Evolutionary conservation across 2,113 vertebrate species (phyloP).

Genomic region (Anthoscopus minutus): DNA sequence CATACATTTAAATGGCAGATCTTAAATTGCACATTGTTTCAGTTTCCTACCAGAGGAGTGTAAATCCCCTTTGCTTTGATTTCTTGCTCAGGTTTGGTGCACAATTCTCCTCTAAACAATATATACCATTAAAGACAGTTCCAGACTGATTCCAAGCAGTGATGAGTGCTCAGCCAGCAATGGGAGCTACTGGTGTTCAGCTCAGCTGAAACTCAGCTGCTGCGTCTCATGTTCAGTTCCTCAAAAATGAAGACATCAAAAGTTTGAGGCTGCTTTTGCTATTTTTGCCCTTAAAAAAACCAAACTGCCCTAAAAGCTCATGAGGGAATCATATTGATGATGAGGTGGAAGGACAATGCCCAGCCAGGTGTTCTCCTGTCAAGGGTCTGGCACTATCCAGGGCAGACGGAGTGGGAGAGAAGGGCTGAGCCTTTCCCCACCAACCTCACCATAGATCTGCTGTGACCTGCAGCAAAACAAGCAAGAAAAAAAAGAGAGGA

Average conservation of each 20-base stretch:
- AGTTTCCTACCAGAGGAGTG: neutral
- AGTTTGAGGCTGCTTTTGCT: neutral
- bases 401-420: neutral
- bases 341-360: neutral
- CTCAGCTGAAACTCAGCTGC: neutral
- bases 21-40: neutral
- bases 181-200: neutral
- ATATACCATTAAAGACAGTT: neutral
- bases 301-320: neutral
- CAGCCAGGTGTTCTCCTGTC: neutral
- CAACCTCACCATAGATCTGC: neutral
- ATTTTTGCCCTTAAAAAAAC: neutral
- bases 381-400: neutral
- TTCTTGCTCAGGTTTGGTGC: neutral
- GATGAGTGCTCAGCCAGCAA: neutral
- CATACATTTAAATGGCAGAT: neutral
- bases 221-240: neutral
- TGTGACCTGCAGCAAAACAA: conserved; percentile 1
- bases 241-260: conserved; percentile 1
- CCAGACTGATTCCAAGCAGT: neutral
- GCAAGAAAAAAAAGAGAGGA: conserved; percentile 7
- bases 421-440: neutral
- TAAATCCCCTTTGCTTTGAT: neutral
- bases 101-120: neutral
- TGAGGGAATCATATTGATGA: neutral